Evolutionary conservation across 2,797 vertebrate genomes (phyloP).

Genomic region (Sebastolobus alascanus): DNA sequence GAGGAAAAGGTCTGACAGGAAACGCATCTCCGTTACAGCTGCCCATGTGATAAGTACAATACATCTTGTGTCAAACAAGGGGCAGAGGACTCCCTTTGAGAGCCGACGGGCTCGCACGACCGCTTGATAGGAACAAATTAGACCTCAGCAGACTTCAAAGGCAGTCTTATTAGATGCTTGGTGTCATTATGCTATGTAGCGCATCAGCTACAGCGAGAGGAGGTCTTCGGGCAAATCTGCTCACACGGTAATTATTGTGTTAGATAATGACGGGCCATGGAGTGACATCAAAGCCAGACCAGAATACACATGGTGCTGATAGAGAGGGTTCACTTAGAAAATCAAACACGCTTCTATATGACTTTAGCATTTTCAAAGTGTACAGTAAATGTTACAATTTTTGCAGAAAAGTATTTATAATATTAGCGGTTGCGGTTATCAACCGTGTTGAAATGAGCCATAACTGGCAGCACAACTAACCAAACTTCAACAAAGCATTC

Average conservation of each 20-base stretch:
- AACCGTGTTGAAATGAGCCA: not conserved
- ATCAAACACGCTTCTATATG: not conserved
- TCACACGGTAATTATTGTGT: slow-evolving; percentile 55
- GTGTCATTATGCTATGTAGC: slow-evolving; percentile 22
- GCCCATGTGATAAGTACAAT: slow-evolving; percentile 5
- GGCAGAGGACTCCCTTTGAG: slow-evolving; percentile 11
- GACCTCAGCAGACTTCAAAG: slow-evolving; percentile 64
- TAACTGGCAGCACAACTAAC: not conserved
- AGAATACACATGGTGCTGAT: slow-evolving; percentile 12
- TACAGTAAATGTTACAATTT: not conserved
- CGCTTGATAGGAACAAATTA: slow-evolving; percentile 56
- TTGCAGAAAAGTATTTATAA: not conserved
- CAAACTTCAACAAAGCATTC: not conserved
- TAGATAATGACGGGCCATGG: slow-evolving; percentile 41
- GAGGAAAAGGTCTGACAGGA: not conserved
- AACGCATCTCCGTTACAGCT: slow-evolving; percentile 1
- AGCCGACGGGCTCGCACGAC: slow-evolving; percentile 1
- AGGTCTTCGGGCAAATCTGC: slow-evolving; percentile 46
- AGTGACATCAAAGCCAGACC: slow-evolving; percentile 47
- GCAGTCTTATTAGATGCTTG: slow-evolving; percentile 24
- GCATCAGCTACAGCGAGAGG: slow-evolving; percentile 12
- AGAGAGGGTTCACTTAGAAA: not conserved
- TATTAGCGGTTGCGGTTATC: not conserved
- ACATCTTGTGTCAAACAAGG: slow-evolving; percentile 16
- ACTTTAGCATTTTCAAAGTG: not conserved